Evolutionary conservation across 2,797 vertebrate genomes (phyloP).

Genomic region (Luscinia luscinia): DNA sequence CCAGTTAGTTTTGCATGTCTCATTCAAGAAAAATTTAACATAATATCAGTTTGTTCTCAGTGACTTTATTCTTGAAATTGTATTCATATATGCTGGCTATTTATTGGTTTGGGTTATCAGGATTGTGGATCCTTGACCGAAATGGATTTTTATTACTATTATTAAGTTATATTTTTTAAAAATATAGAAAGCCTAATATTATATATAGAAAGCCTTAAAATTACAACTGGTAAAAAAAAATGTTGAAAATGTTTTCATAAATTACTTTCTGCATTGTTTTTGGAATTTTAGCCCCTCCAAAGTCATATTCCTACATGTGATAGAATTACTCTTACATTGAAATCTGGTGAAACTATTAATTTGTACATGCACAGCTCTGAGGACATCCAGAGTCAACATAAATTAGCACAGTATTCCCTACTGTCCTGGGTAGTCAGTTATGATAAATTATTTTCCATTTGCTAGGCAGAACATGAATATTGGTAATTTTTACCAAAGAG

Average conservation of each 20-base stretch:
- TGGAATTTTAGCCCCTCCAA: not conserved
- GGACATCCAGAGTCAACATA: not conserved
- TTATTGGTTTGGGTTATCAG: not conserved
- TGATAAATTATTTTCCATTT: not conserved
- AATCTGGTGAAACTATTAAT: not conserved
- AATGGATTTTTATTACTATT: not conserved
- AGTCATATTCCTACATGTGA: not conserved
- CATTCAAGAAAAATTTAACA: not conserved
- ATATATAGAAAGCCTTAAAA: not conserved
- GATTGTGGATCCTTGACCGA: not conserved
- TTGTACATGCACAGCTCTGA: not conserved
- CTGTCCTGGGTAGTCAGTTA: not conserved
- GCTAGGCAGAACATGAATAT: not conserved
- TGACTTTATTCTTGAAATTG: not conserved
- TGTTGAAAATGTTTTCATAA: not conserved
- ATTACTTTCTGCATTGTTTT: not conserved
- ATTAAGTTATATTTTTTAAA: not conserved
- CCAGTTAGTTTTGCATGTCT: not conserved
- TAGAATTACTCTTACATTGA: not conserved
- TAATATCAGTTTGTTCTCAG: not conserved
- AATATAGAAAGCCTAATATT: not conserved
- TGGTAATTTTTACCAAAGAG: not conserved
- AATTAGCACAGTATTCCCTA: not conserved
- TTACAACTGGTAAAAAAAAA: not conserved
- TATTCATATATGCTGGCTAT: not conserved